Conservation (phyloP, 2,888 invertebrate genomes). For the Caenorhabditis japonica region DNA sequence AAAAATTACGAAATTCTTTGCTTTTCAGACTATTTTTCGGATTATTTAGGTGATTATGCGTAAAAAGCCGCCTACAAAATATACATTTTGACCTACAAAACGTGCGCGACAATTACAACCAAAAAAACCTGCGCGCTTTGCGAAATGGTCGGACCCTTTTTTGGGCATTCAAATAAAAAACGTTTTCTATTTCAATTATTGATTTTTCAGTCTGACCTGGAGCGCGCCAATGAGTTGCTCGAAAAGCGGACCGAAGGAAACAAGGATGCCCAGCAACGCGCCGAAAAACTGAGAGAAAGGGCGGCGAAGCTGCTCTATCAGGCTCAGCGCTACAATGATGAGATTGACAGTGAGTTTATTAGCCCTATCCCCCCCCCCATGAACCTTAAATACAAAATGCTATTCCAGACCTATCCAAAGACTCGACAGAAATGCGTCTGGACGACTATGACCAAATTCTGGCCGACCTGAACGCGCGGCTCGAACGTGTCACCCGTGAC, state of each 20-base stretch:
- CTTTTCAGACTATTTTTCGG: too few relatives aligned
- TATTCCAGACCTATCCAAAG: constrained; percentile 70
- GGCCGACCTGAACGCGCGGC: constrained; percentile 61
- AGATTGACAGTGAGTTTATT: constrained; percentile 64
- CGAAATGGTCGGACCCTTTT: too few relatives aligned
- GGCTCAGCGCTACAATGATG: constrained; percentile 70
- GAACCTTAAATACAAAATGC: background rate
- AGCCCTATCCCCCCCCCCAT: background rate
- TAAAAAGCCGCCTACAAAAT: too few relatives aligned
- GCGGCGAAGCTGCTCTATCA: constrained; percentile 72
- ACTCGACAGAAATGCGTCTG: constrained; percentile 69
- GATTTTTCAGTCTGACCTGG: constrained; percentile 71
- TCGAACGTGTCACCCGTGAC: constrained; percentile 66
- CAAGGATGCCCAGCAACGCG: constrained; percentile 71
- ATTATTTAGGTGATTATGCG: too few relatives aligned
- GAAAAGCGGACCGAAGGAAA: constrained; percentile 70
- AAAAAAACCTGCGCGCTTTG: too few relatives aligned
- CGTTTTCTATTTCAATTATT: background rate
- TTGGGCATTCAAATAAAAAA: too few relatives aligned
- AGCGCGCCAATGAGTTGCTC: constrained; percentile 65
- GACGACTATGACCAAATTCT: constrained; percentile 65
- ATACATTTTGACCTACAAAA: too few relatives aligned
- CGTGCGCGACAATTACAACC: too few relatives aligned
- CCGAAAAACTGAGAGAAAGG: constrained; percentile 66
- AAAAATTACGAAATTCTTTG: too few relatives aligned